Base-by-base conservation (phyloP, 2,888 invertebrate genomes). In the Pristionchus japonicus region DNA sequence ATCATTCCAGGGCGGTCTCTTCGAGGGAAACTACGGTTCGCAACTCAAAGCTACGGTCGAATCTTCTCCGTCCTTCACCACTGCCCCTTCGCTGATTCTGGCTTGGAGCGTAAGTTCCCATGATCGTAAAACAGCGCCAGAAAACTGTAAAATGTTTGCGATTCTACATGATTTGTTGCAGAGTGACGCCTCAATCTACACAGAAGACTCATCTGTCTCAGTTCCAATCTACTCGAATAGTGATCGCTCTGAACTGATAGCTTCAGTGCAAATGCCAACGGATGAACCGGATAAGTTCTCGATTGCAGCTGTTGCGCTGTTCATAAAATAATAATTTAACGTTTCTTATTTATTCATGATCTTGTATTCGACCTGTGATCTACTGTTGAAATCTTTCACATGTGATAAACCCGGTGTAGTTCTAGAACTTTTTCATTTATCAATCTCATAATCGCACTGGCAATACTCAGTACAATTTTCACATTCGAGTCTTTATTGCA, bases 241-340 rank as follows among this genome's bases (percentile, higher is more conserved):
- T 47, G 95, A 95, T n/a, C 93, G 96, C 64, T 95, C 96, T 87
- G 94, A 95, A 89, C 95, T 96, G 23, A 95, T 96, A 34, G 95
- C 95, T 4, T 94, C 95, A 85, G 93, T 96, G 83, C 95, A 95
- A 84, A 94, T 96, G 37, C 96, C 96, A 0, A 93, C 95, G 4
- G 95, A 95, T 85, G 92, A 93, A 85, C 34, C 86, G 0, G 95
- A 95, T 34, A 94, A 94, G 85, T 96, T 96, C 96, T 95, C 96
- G 80, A 96, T 96, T 93, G 95, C 96, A 88, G 96, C 96, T 82
- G 95, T 96, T 9, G 96, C 96, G 6, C 95, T 96, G 88, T 96
- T 96, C 95, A 95, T 96, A 52, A 90, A 86, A 89, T 91, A 64
- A 64, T 83, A 6, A 0, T 43, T n/a, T n/a, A n/a, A n/a, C n/a